phyloP scores from a whole-genome alignment of 2,888 invertebrate genomes.

The Oeneis ivallda region DNA sequence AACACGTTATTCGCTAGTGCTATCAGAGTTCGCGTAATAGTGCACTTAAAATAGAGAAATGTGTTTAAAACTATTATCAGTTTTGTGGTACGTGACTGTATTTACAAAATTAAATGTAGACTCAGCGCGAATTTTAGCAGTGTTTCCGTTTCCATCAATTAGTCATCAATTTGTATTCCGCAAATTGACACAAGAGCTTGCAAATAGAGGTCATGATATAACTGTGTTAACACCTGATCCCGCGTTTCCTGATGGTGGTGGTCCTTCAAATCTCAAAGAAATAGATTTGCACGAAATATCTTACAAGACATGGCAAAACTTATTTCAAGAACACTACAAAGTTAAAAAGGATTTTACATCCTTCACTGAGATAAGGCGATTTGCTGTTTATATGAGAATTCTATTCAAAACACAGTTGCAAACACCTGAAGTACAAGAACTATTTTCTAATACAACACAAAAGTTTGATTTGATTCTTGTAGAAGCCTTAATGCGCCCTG shows the following conservation, averaged over 20 bases:
- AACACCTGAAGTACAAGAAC: conserved; percentile 31
- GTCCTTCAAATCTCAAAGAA: conserved; percentile 52
- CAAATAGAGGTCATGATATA: conserved; percentile 59
- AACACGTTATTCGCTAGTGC: not conserved
- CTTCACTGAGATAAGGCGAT: conserved; percentile 15
- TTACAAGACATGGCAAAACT: conserved; percentile 45
- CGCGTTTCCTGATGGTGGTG: conserved; percentile 46
- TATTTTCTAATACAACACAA: conserved; percentile 37
- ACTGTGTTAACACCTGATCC: conserved; percentile 59
- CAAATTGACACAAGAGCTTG: conserved; percentile 53
- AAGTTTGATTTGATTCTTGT: conserved; percentile 51
- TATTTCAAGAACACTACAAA: conserved; percentile 31
- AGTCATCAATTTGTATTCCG: conserved; percentile 53
- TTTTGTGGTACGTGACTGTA: conserved; percentile 12
- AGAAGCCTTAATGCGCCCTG: conserved; percentile 46
- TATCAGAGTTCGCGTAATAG: not conserved
- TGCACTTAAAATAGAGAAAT: not conserved
- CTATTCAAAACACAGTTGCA: conserved; percentile 38
- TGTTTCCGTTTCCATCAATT: conserved; percentile 56
- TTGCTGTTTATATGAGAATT: not conserved
- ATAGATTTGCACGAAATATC: conserved; percentile 54
- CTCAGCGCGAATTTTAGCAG: conserved; percentile 52
- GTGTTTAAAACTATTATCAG: not conserved
- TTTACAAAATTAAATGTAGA: conserved; percentile 12
- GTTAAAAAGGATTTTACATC: conserved; percentile 4